Evolutionary conservation across 2,888 invertebrate genomes (phyloP).

Genomic region (Proisotoma minuta): DNA sequence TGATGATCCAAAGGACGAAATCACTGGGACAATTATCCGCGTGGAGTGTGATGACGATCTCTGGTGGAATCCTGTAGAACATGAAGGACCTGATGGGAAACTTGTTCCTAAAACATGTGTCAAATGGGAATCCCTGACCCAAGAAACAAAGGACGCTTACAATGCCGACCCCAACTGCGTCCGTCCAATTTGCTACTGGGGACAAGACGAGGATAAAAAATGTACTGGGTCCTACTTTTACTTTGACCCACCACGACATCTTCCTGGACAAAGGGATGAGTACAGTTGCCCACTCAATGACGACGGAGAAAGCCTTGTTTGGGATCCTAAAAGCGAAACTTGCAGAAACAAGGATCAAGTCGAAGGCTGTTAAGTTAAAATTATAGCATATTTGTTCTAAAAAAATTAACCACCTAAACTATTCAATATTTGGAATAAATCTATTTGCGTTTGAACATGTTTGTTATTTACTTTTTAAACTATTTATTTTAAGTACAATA

Average conservation of each 20-base stretch:
- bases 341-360: too few relatives aligned
- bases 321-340: constrained; percentile 8
- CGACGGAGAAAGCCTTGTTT: neutral
- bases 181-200: neutral
- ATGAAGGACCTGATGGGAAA: neutral
- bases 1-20: constrained; percentile 2
- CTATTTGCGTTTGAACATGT: too few relatives aligned
- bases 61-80: constrained; percentile 12
- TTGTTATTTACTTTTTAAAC: too few relatives aligned
- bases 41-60: neutral
- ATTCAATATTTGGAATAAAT: too few relatives aligned
- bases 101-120: constrained; percentile 5
- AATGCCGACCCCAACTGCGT: constrained; percentile 1
- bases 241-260: neutral
- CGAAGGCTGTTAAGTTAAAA: too few relatives aligned
- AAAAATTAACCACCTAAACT: too few relatives aligned
- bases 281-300: neutral
- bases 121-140: neutral
- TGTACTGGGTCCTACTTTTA: constrained; percentile 3
- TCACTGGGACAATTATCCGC: neutral
- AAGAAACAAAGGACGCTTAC: neutral
- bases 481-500: too few relatives aligned
- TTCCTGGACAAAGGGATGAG: neutral
- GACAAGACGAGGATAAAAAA: constrained; percentile 8
- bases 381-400: too few relatives aligned